These are phyloP conservation scores for Pseudeuparius sepicola DNA, from an alignment of 2,888 invertebrate genomes.

Conservation along the genomic window DNA sequence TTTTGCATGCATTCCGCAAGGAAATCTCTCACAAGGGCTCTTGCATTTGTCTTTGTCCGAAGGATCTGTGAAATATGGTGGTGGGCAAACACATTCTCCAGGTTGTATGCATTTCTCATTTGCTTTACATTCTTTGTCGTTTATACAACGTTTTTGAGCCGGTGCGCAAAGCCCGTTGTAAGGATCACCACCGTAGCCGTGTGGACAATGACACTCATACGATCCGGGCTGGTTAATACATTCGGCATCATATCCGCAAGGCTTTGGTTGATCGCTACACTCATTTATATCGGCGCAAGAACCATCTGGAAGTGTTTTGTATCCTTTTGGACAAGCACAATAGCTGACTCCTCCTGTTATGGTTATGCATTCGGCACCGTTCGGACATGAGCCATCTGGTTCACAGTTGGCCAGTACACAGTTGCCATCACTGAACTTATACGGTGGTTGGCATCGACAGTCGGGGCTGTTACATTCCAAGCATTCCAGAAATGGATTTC, in stretches of 20 bases:
- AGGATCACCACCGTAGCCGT: slow-evolving; percentile 72
- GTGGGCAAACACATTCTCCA: slow-evolving; percentile 83
- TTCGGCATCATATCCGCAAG: slow-evolving; percentile 80
- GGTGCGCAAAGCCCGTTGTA: slow-evolving; percentile 73
- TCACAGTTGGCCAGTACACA: slow-evolving; percentile 80
- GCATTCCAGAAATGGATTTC: slow-evolving; percentile 81
- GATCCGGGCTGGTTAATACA: slow-evolving; percentile 73
- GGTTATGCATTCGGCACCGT: slow-evolving; percentile 81
- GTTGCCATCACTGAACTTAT: slow-evolving; percentile 71
- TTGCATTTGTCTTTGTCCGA: slow-evolving; percentile 78
- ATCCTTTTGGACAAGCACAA: slow-evolving; percentile 87
- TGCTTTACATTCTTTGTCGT: slow-evolving; percentile 70
- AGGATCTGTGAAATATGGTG: slow-evolving; percentile 79
- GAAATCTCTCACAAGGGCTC: slow-evolving; percentile 84
- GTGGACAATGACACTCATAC: slow-evolving; percentile 71
- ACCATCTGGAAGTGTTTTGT: slow-evolving; percentile 63
- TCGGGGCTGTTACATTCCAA: slow-evolving; percentile 67
- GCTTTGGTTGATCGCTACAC: slow-evolving; percentile 62
- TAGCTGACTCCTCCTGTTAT: slow-evolving; percentile 86
- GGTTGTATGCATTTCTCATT: slow-evolving; percentile 89
- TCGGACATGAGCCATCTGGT: slow-evolving; percentile 68
- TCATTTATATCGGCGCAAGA: slow-evolving; percentile 81
- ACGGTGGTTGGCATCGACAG: slow-evolving; percentile 82
- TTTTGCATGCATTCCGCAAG: slow-evolving; percentile 82
- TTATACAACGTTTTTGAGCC: slow-evolving; percentile 71